A percentile compares a stretch with the other conserved stretches of the same genome.
phyloP scores from a whole-genome alignment of 1,140 invertebrate genomes.

The Vanessa tameamea region DNA sequence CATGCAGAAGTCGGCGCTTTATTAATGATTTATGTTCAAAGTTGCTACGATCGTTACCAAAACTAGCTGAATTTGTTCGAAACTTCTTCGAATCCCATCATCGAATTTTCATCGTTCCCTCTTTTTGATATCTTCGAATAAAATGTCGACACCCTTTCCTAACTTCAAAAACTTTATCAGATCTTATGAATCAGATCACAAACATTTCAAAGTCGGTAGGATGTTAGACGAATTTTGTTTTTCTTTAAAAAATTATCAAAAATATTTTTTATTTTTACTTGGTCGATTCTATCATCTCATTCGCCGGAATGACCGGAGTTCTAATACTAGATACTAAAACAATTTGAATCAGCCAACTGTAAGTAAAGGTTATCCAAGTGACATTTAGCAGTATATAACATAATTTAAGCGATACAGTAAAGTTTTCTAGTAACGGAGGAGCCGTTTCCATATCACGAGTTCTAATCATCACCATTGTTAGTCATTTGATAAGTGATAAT shows the following conservation, averaged over 20 bases:
- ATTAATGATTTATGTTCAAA: slow-evolving; percentile 35
- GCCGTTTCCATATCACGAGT: too few species aligned
- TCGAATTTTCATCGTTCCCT: slow-evolving; percentile 31
- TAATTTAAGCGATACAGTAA: too few species aligned
- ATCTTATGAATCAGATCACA: slow-evolving; percentile 15
- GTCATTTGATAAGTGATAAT: too few species aligned
- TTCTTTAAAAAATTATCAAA: not conserved
- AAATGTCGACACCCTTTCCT: slow-evolving; percentile 28
- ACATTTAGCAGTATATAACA: too few species aligned
- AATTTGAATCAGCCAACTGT: too few species aligned
- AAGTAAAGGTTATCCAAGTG: too few species aligned
- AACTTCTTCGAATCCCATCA: slow-evolving; percentile 29
- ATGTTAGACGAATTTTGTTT: slow-evolving; percentile 4
- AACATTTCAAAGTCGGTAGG: slow-evolving; percentile 10
- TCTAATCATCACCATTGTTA: too few species aligned
- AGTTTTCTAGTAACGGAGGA: too few species aligned
- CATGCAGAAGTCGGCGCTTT: slow-evolving; percentile 1
- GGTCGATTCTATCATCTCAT: too few species aligned
- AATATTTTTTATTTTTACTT: not conserved
- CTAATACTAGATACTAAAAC: too few species aligned
- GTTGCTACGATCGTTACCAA: slow-evolving; percentile 29
- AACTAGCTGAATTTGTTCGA: slow-evolving; percentile 39
- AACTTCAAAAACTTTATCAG: slow-evolving; percentile 12
- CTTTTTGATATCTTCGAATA: slow-evolving; percentile 31
- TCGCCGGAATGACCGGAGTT: too few species aligned